Evolutionary conservation across 2,888 invertebrate genomes (phyloP), one percentile per base, ranked within the genome.

Genomic region (Ferrisia virgata): DNA sequence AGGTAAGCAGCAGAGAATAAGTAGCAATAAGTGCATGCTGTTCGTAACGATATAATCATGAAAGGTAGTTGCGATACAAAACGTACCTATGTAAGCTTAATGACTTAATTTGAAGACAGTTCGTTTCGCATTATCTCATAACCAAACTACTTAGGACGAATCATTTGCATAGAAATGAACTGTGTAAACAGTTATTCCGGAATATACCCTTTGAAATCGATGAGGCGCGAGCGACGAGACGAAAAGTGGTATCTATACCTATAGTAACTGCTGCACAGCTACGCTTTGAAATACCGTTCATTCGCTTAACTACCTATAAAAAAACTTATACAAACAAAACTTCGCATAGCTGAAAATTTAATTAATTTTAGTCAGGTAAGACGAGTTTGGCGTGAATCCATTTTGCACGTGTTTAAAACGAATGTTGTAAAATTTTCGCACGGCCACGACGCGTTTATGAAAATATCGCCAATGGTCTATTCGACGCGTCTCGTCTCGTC

Each of bases 91-190:
- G 53, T 53, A 64, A 64, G 58, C 58, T 64, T 64, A 28, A 64
- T 64, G 28, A 28, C 28, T 64, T 64, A 64, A 64, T 64, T 64
- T 64, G 28, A 64, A 25, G 58, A 64, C 28, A 28, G 25, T 64
- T 64, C 58, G 28, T 64, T 28, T 64, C 58, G 28, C 58, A 64
- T 64, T 64, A 64, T 64, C 58, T 64, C 58, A 64, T 64, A 25
- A 64, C 58, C 58, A 13, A 64, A 64, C 58, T 28, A 64, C 58
- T 64, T 13, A 64, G 58, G 58, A 64, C 28, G 58, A 22, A 64
- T 64, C 58, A 64, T 64, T 64, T 28, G 58, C 58, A 64, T 64
- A 64, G 58, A 64, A 64, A 64, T 28, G 58, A 64, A 64, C 28
- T 64, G 28, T 28, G 58, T 64, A 64, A 64, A 64, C 58, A 64